Percentiles rank a stretch among this genome's conserved stretches.
These are phyloP conservation scores for Chloroceryle inda DNA, from an alignment of 2,797 vertebrate species.

Conservation along the genomic window DNA sequence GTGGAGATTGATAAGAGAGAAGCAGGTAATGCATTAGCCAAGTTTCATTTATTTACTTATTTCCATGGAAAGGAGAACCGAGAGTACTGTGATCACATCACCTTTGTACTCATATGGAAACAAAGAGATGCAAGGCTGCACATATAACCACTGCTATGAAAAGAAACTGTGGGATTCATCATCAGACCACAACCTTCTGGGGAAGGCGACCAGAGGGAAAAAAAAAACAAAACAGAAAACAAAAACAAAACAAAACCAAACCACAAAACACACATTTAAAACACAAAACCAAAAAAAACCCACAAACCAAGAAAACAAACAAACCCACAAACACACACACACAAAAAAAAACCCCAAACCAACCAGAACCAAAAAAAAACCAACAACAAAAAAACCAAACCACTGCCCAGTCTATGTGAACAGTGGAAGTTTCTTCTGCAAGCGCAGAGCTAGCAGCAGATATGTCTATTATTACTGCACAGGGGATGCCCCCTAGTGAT, in stretches of 20 bases:
- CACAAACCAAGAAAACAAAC: no score
- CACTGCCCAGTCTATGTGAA: neutral
- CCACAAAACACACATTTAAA: neutral
- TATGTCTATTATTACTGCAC: neutral
- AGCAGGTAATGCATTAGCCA: neutral
- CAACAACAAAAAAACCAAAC: no score
- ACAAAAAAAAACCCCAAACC: no score
- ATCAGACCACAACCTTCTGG: neutral
- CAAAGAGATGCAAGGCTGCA: neutral
- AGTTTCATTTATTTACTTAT: neutral
- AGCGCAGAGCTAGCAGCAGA: neutral
- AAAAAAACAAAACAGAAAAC: no score
- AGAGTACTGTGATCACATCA: neutral
- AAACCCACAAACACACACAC: neutral
- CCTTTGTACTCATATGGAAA: neutral
- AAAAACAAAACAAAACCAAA: no score
- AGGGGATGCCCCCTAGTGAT: slow-evolving; percentile 64
- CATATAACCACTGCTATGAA: neutral
- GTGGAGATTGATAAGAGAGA: neutral
- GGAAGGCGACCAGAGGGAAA: no score
- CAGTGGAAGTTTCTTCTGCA: neutral
- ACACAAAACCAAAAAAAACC: no score
- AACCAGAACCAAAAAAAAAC: neutral
- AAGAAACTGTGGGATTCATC: neutral
- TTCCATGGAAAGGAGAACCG: neutral